Conservation (phyloP, 23 tunicate genomes). For the Styela plicata region DNA sequence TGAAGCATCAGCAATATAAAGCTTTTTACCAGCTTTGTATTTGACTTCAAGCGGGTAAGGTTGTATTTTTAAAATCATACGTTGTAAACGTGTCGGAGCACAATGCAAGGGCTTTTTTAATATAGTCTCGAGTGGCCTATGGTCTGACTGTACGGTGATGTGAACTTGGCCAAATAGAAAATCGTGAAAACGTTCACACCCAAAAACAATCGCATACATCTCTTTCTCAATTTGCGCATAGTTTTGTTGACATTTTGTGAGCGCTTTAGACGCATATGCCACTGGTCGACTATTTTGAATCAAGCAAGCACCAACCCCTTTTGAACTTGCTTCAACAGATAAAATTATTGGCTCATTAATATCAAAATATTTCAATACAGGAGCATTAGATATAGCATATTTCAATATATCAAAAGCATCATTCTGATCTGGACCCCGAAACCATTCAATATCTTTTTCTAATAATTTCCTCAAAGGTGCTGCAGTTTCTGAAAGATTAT, state of each 20-base stretch:
- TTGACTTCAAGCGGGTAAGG: too few relatives aligned
- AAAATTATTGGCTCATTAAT: not conserved
- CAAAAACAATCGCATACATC: not conserved
- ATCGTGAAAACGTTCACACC: not conserved
- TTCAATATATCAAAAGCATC: not conserved
- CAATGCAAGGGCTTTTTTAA: conserved; percentile 6
- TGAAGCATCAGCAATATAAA: too few relatives aligned
- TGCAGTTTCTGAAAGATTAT: too few relatives aligned
- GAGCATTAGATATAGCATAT: not conserved
- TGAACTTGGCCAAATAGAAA: not conserved
- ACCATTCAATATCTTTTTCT: not conserved
- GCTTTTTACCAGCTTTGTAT: too few relatives aligned
- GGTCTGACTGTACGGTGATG: conserved; percentile 24
- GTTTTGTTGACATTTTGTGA: not conserved
- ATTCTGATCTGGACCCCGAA: not conserved
- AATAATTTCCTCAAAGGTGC: too few relatives aligned
- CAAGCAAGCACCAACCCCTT: not conserved
- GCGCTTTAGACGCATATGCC: not conserved
- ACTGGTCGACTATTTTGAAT: not conserved
- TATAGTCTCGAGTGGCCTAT: conserved; percentile 38
- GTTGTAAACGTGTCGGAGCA: too few relatives aligned
- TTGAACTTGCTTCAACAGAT: not conserved
- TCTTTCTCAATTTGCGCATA: not conserved
- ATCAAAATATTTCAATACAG: conserved; percentile 26
- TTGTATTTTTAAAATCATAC: too few relatives aligned